These are phyloP conservation scores for Dinoponera quadriceps DNA, from an alignment of 1,140 invertebrate species.

Conservation along the genomic window DNA sequence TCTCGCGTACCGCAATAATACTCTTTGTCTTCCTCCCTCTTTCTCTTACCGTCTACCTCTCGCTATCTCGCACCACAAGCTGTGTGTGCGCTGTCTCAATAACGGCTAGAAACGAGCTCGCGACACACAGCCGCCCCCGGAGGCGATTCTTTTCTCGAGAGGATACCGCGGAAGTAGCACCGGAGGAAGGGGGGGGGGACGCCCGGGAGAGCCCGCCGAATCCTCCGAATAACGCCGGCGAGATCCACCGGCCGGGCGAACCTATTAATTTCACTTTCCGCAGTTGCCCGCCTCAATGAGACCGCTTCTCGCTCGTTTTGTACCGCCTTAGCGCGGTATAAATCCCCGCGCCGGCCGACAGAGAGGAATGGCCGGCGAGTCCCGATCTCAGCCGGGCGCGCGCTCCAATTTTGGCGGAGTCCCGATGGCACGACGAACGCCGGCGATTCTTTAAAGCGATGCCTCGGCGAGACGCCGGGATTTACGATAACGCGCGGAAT, in stretches of 20 bases:
- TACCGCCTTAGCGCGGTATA: conserved; percentile 25
- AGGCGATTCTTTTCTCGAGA: too few relatives aligned
- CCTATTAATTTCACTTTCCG: conserved; percentile 55
- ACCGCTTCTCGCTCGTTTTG: conserved; percentile 10
- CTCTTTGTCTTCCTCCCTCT: not conserved
- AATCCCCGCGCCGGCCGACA: conserved; percentile 31
- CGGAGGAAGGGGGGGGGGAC: too few relatives aligned
- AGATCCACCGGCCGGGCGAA: not conserved
- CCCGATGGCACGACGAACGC: conserved; percentile 46
- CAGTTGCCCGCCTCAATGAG: conserved; percentile 18
- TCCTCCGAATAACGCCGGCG: not conserved
- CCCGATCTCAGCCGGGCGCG: not conserved
- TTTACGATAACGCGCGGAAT: conserved; percentile 52
- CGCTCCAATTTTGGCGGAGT: conserved; percentile 48
- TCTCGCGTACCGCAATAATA: conserved; percentile 19
- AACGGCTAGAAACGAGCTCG: too few relatives aligned
- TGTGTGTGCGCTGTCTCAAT: too few relatives aligned
- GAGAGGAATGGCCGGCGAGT: conserved; percentile 23
- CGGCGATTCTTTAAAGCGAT: conserved; percentile 53
- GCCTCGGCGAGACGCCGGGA: conserved; percentile 33
- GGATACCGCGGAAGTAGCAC: not conserved
- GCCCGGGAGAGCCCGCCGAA: conserved; percentile 3
- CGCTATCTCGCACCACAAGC: not conserved
- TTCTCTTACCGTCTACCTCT: not conserved
- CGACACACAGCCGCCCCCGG: too few relatives aligned